phyloP scores from a whole-genome alignment of 2,113 vertebrate species.

The Tichodroma muraria region DNA sequence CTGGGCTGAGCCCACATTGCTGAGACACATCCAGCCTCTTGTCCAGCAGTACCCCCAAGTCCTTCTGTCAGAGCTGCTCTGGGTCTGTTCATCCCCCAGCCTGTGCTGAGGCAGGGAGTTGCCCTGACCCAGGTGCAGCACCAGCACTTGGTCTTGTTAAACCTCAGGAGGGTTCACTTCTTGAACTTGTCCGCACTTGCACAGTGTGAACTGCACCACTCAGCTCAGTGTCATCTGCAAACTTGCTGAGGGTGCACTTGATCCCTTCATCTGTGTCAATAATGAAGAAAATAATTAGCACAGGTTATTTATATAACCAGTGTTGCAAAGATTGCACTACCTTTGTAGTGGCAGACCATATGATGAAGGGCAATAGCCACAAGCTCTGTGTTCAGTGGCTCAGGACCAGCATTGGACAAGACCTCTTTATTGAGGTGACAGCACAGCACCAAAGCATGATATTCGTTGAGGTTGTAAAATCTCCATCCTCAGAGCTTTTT shows the following conservation, averaged over 20 bases:
- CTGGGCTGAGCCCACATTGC: background rate
- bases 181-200: background rate
- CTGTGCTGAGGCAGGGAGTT: fast-evolving
- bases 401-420: background rate
- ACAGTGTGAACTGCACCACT: background rate
- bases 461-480: background rate
- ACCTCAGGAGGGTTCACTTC: background rate
- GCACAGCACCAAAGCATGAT: background rate
- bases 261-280: background rate
- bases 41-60: fast-evolving
- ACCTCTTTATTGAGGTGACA: background rate
- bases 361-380: background rate
- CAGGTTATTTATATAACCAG: background rate
- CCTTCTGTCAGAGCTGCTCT: background rate
- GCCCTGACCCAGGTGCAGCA: background rate
- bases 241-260: background rate
- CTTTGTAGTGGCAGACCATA: background rate
- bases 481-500: background rate
- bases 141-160: background rate
- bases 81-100: background rate
- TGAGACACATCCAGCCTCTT: background rate
- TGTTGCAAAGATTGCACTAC: background rate
- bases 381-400: background rate
- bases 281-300: background rate
- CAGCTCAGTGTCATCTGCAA: background rate